Conservation (phyloP, 1,140 invertebrate species). For the Lepidostoma basale region DNA sequence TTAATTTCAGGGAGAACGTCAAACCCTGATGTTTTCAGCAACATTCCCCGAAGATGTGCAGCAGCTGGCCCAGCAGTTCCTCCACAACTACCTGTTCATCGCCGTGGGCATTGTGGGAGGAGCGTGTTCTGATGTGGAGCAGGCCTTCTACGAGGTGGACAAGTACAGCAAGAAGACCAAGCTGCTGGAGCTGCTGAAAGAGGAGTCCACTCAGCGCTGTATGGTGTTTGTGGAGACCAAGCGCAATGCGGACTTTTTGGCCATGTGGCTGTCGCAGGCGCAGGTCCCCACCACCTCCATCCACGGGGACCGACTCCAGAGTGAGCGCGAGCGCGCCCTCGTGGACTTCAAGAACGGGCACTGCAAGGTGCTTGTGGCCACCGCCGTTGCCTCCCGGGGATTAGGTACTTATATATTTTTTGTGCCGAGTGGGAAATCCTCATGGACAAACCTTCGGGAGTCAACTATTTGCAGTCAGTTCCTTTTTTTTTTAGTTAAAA, state of each 20-base stretch:
- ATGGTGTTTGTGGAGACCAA: conserved; percentile 93
- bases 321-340: conserved; percentile 87
- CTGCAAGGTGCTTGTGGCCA: conserved; percentile 85
- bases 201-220: conserved; percentile 51
- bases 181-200: conserved; percentile 62
- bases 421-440: too few relatives aligned
- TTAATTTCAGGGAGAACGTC: conserved; percentile 66
- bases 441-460: too few relatives aligned
- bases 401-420: too few relatives aligned
- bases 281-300: conserved; percentile 83
- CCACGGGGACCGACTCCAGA: conserved; percentile 89
- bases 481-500: too few relatives aligned
- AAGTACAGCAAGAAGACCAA: conserved; percentile 77
- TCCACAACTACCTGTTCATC: conserved; percentile 84
- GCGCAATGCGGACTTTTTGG: conserved; percentile 87
- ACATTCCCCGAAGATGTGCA: conserved; percentile 89
- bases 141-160: conserved; percentile 77
- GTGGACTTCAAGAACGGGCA: conserved; percentile 78
- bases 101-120: conserved; percentile 87
- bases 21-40: conserved; percentile 92
- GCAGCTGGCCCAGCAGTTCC: conserved; percentile 73
- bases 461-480: too few relatives aligned
- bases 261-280: conserved; percentile 67
- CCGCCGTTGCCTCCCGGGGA: conserved; percentile 91
- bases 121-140: conserved; percentile 88